Evolutionary conservation across 2,797 vertebrate species (phyloP).

Genomic region (Chelmon rostratus): DNA sequence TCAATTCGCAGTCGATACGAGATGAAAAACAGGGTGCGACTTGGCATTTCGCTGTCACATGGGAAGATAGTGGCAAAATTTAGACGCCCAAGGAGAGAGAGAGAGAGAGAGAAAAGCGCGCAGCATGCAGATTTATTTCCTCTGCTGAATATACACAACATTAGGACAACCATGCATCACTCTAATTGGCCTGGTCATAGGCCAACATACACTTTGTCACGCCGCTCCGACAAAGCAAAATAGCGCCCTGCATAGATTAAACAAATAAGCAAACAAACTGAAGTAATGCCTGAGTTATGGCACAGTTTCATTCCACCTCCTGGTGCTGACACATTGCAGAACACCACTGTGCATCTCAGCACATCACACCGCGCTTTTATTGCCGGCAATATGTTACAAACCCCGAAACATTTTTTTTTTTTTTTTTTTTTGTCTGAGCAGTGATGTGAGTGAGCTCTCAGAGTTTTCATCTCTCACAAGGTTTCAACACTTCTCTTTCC

Average conservation of each 20-base stretch:
- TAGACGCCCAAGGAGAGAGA: conserved; percentile 29
- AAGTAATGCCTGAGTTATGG: conserved; percentile 30
- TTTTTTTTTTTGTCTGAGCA: conserved; percentile 7
- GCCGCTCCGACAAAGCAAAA: conserved; percentile 47
- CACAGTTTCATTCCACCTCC: conserved; percentile 32
- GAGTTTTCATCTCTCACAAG: conserved; percentile 33
- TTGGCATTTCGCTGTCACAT: conserved; percentile 55
- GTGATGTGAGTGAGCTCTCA: conserved; percentile 35
- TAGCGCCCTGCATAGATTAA: conserved; percentile 33
- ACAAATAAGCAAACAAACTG: conserved; percentile 49
- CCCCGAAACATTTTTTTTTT: conserved; percentile 30
- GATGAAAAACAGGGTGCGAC: conserved; percentile 26
- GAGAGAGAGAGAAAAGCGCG: conserved; percentile 29
- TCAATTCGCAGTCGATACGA: conserved; percentile 17
- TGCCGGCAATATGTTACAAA: conserved; percentile 45
- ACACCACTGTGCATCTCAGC: conserved; percentile 35
- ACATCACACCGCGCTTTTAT: conserved; percentile 35
- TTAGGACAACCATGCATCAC: conserved; percentile 70
- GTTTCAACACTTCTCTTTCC: conserved; percentile 26
- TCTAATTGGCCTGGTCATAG: conserved; percentile 74
- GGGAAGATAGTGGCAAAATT: conserved; percentile 46
- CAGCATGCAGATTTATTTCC: conserved; percentile 55
- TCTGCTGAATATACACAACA: conserved; percentile 67
- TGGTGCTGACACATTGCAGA: conserved; percentile 28
- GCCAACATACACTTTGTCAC: conserved; percentile 54